phyloP scores from a whole-genome alignment of 2,888 invertebrate species.

The Ophioninae sp. region DNA sequence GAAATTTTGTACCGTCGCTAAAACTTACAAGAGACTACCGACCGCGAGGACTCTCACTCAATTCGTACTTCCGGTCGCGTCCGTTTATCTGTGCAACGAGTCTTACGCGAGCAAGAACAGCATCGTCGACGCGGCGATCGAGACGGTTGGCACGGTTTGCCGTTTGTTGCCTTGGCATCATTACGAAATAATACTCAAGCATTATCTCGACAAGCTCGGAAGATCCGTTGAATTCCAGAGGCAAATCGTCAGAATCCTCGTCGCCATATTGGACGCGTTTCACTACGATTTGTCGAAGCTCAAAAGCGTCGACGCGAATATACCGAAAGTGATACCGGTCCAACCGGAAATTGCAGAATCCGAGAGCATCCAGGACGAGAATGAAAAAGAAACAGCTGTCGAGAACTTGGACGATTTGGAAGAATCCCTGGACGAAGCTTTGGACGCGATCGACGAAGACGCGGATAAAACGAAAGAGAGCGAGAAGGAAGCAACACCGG shows the following conservation, averaged over 20 bases:
- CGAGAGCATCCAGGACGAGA: slow-evolving; percentile 71
- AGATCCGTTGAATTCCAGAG: slow-evolving; percentile 89
- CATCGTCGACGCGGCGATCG: slow-evolving; percentile 92
- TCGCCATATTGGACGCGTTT: slow-evolving; percentile 93
- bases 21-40: slow-evolving; percentile 84
- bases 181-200: slow-evolving; percentile 91
- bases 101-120: slow-evolving; percentile 89
- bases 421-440: slow-evolving; percentile 78
- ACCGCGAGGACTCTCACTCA: slow-evolving; percentile 89
- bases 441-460: slow-evolving; percentile 76
- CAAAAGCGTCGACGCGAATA: slow-evolving; percentile 67
- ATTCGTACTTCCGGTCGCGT: slow-evolving; percentile 92
- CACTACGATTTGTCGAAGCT: slow-evolving; percentile 93
- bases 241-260: slow-evolving; percentile 89
- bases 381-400: slow-evolving; percentile 67
- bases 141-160: slow-evolving; percentile 89
- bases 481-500: slow-evolving; percentile 34
- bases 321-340: slow-evolving; percentile 18
- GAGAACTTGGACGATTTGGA: slow-evolving; percentile 74
- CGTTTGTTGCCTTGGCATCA: slow-evolving; percentile 93
- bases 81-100: slow-evolving; percentile 90
- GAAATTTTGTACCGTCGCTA: slow-evolving; percentile 87
- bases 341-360: slow-evolving; percentile 72
- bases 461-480: slow-evolving; percentile 58
- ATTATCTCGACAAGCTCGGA: slow-evolving; percentile 90